Evolutionary conservation across 2,113 vertebrate genomes (phyloP).

Genomic region (Polypterus bichir): DNA sequence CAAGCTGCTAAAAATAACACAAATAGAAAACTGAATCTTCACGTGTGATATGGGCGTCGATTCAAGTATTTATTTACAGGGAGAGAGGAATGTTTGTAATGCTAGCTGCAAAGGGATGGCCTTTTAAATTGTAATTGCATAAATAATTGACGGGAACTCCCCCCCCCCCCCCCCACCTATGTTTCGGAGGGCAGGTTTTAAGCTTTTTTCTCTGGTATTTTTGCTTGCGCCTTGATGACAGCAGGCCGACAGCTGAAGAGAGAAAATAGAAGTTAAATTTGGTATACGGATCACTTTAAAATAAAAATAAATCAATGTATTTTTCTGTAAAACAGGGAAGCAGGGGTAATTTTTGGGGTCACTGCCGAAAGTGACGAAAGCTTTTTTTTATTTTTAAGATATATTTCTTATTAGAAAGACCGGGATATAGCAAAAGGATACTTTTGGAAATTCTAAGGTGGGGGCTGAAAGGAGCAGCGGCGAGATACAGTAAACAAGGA

Average conservation of each 20-base stretch:
- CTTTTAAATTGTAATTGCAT: background rate
- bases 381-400: too few species aligned
- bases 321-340: too few species aligned
- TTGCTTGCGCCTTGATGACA: background rate
- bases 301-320: background rate
- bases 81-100: background rate
- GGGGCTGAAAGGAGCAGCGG: too few species aligned
- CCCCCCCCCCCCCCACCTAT: too few species aligned
- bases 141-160: background rate
- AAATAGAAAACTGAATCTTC: background rate
- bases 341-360: too few species aligned
- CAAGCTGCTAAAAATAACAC: too few species aligned
- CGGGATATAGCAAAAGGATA: too few species aligned
- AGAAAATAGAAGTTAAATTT: background rate
- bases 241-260: background rate
- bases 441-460: too few species aligned
- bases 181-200: too few species aligned
- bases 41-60: slow-evolving; percentile 4
- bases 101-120: background rate
- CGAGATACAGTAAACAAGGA: slow-evolving; percentile 15
- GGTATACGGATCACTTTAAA: background rate
- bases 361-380: too few species aligned
- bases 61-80: background rate
- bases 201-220: too few species aligned
- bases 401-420: too few species aligned